phyloP scores from a whole-genome alignment of 2,113 vertebrate genomes.

The Caloenas nicobarica region DNA sequence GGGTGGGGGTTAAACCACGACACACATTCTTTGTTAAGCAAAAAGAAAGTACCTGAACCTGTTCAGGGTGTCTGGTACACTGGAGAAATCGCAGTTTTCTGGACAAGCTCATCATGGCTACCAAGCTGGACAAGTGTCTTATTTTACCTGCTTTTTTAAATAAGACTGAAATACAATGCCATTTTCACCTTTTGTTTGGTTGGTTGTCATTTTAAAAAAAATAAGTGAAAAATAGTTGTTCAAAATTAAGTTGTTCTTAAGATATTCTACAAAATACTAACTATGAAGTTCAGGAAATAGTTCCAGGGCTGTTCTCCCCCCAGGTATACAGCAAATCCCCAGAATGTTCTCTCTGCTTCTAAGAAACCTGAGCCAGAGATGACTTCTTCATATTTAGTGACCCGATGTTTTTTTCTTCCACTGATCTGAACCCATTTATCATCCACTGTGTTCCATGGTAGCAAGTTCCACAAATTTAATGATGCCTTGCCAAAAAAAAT shows the following conservation, averaged over 20 bases:
- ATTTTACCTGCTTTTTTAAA: not conserved
- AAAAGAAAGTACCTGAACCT: not conserved
- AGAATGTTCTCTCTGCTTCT: not conserved
- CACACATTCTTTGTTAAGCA: not conserved
- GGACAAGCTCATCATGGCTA: not conserved
- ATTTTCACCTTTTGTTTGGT: not conserved
- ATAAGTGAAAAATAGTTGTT: not conserved
- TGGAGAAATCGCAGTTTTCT: not conserved
- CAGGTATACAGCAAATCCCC: not conserved
- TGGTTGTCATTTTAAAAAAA: not conserved
- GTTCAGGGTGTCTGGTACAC: not conserved
- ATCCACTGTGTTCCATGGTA: not conserved
- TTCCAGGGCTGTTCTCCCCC: not conserved
- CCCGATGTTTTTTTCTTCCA: not conserved
- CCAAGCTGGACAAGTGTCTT: not conserved
- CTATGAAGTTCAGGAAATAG: not conserved
- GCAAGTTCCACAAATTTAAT: not conserved
- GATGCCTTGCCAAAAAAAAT: not conserved
- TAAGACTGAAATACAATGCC: not conserved
- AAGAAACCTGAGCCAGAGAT: not conserved
- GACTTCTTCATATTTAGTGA: not conserved
- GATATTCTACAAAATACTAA: not conserved
- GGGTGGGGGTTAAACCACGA: no score
- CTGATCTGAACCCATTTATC: not conserved
- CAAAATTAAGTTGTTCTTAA: not conserved